A percentile compares a stretch with the other conserved stretches of the same genome.
Evolutionary conservation across 1,140 invertebrate genomes (phyloP).

Genomic region (Epicauta chinensis): DNA sequence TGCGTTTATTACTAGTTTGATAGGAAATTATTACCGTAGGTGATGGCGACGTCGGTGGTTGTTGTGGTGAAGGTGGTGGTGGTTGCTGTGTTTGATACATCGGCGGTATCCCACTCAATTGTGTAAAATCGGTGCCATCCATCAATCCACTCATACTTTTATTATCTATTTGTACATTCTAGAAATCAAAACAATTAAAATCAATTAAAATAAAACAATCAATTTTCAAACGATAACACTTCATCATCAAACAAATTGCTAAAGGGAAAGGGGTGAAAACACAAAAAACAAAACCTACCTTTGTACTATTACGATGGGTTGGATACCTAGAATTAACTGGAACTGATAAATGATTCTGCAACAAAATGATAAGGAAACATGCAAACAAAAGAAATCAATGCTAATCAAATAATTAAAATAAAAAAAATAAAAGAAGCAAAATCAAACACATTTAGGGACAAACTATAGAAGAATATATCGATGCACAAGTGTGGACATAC

Average conservation of each 20-base stretch:
- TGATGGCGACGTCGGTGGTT: conserved; percentile 51
- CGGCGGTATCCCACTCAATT: conserved; percentile 29
- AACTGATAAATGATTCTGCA: conserved; percentile 82
- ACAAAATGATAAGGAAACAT: conserved; percentile 64
- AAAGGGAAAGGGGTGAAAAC: no score
- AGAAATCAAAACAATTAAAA: conserved; percentile 32
- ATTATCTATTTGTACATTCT: conserved; percentile 58
- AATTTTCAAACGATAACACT: not conserved
- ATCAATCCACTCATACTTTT: conserved; percentile 43
- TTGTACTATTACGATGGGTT: conserved; percentile 58
- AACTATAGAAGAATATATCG: conserved; percentile 2
- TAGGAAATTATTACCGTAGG: conserved; percentile 51
- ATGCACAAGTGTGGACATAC: conserved; percentile 21
- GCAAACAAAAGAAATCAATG: conserved; percentile 54
- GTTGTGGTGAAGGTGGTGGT: conserved; percentile 51
- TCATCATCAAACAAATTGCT: not conserved
- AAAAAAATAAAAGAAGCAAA: conserved; percentile 53
- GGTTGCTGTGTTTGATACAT: no score
- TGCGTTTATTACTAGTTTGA: no score
- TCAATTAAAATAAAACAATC: not conserved
- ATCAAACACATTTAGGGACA: conserved; percentile 49
- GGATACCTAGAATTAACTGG: conserved; percentile 77
- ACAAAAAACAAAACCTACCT: conserved; percentile 42
- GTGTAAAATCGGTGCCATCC: conserved; percentile 37
- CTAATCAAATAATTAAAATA: conserved; percentile 50